These are phyloP conservation scores for Miltochrista miniata DNA, from an alignment of 2,888 invertebrate genomes.

Conservation along the genomic window DNA sequence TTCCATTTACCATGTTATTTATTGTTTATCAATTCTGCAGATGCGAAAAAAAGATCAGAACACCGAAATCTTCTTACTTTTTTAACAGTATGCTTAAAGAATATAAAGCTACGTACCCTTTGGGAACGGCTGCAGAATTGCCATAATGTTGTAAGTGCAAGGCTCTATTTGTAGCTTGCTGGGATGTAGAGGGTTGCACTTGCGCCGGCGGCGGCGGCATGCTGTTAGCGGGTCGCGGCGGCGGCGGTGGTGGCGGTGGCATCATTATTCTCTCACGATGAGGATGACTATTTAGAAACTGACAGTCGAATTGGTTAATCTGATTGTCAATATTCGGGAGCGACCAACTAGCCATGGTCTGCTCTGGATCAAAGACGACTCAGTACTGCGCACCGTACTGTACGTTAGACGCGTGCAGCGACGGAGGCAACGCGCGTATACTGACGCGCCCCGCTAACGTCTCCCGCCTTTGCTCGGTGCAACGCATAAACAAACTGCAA, in stretches of 20 bases:
- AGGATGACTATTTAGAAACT: slow-evolving; percentile 40
- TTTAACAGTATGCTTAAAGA: no score
- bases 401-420: slow-evolving; percentile 57
- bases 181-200: slow-evolving; percentile 25
- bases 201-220: slow-evolving; percentile 29
- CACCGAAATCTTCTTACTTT: background rate
- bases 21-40: background rate
- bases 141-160: slow-evolving; percentile 17
- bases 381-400: slow-evolving; percentile 47
- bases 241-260: slow-evolving; percentile 25
- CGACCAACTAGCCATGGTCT: slow-evolving; percentile 60
- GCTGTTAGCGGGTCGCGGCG: slow-evolving; percentile 6
- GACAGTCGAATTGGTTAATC: slow-evolving; percentile 42
- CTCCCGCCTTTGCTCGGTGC: slow-evolving; percentile 54
- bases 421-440: slow-evolving; percentile 64
- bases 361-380: slow-evolving; percentile 22
- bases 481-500: slow-evolving; percentile 74
- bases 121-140: slow-evolving; percentile 25
- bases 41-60: background rate
- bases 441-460: slow-evolving; percentile 54
- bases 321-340: slow-evolving; percentile 48
- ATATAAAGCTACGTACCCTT: slow-evolving; percentile 36
- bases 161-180: slow-evolving; percentile 12
- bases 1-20: no score
- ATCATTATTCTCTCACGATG: slow-evolving; percentile 32